Conservation (phyloP, 2,888 invertebrate genomes). For the Nemapogon koenigi region DNA sequence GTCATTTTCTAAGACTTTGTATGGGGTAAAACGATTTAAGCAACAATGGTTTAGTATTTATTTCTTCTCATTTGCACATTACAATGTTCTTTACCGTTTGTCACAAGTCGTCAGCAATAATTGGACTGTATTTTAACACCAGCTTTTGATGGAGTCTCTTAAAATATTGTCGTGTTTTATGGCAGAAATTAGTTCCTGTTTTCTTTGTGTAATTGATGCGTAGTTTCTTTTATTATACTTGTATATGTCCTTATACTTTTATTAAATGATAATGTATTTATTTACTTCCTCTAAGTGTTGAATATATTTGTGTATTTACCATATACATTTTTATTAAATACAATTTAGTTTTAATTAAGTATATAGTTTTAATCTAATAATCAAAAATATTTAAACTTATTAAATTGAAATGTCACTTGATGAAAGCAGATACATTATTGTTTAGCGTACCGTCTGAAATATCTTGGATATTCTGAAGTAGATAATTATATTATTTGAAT, state of each 20-base stretch:
- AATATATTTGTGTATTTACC: too few relatives aligned
- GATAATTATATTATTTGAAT: too few relatives aligned
- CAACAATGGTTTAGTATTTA: constrained; percentile 13
- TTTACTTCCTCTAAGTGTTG: too few relatives aligned
- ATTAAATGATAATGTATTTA: too few relatives aligned
- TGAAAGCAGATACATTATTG: too few relatives aligned
- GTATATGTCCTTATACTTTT: background rate
- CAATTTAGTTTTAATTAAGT: too few relatives aligned
- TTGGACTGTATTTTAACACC: constrained; percentile 9
- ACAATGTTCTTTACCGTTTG: constrained; percentile 31
- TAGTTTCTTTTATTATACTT: background rate
- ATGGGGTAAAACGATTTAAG: constrained; percentile 1
- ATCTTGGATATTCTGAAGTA: too few relatives aligned
- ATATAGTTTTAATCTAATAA: too few relatives aligned
- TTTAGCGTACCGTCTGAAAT: too few relatives aligned
- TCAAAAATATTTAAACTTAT: too few relatives aligned
- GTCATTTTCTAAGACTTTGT: constrained; percentile 1
- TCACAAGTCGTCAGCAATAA: constrained; percentile 22
- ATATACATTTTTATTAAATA: too few relatives aligned
- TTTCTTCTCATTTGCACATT: constrained; percentile 34
- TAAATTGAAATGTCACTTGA: too few relatives aligned
- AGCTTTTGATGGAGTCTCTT: constrained; percentile 17
- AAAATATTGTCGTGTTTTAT: constrained; percentile 25
- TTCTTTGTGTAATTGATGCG: constrained; percentile 8
- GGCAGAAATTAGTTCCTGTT: constrained; percentile 38